phyloP scores from a whole-genome alignment of 2,888 invertebrate genomes.

The Ernsta delagoae region DNA sequence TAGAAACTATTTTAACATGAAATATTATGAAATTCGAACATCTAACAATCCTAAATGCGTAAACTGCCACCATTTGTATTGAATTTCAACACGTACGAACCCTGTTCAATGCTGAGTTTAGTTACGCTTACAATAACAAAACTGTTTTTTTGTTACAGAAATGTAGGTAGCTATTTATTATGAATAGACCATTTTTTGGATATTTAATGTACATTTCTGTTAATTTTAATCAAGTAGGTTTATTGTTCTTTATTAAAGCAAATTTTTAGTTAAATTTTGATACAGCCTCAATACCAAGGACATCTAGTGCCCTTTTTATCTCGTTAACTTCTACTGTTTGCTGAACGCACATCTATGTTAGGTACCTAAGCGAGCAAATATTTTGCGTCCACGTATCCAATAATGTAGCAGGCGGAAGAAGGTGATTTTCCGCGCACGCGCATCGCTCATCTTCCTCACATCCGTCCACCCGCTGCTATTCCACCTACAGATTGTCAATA shows the following conservation, averaged over 20 bases:
- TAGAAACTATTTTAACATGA: slow-evolving; percentile 56
- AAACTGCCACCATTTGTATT: slow-evolving; percentile 65
- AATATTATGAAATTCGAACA: slow-evolving; percentile 67
- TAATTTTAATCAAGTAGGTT: no score
- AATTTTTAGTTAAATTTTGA: no score
- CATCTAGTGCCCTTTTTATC: no score
- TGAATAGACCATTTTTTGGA: no score
- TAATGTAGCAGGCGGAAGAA: slow-evolving; percentile 60
- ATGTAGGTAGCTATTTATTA: background rate
- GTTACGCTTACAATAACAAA: slow-evolving; percentile 8
- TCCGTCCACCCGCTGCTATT: slow-evolving; percentile 51
- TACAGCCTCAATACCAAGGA: no score
- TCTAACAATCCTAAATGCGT: slow-evolving; percentile 66
- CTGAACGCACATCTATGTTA: no score
- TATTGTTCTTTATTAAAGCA: no score
- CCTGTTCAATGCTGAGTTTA: background rate
- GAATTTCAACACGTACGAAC: slow-evolving; percentile 53
- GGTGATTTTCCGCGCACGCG: slow-evolving; percentile 72
- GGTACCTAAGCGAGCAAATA: no score
- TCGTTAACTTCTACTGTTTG: no score
- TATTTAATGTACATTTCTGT: no score
- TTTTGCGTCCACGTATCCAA: slow-evolving; percentile 9
- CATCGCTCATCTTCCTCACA: slow-evolving; percentile 54
- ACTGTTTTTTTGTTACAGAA: background rate
- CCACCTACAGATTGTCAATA: slow-evolving; percentile 52